Conservation (phyloP, 2,797 vertebrate species). For the Valencia hispanica region DNA sequence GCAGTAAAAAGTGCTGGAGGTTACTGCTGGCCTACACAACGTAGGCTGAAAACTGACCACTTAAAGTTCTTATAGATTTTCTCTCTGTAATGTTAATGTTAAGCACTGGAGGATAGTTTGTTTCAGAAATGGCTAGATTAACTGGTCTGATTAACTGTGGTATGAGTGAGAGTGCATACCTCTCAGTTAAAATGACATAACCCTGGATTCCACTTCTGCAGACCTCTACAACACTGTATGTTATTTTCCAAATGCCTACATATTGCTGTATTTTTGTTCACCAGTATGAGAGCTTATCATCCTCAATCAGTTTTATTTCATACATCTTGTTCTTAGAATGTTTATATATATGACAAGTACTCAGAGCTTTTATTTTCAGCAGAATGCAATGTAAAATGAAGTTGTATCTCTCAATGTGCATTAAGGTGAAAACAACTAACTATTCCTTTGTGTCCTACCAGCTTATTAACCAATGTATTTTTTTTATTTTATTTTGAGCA, state of each 20-base stretch:
- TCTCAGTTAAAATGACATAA: slow-evolving; percentile 19
- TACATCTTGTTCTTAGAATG: slow-evolving; percentile 6
- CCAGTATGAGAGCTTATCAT: slow-evolving; percentile 32
- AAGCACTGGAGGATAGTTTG: not conserved
- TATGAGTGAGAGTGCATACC: not conserved
- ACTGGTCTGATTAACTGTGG: not conserved
- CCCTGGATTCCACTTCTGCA: slow-evolving; percentile 1
- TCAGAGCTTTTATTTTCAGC: not conserved
- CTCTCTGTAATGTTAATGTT: slow-evolving; percentile 6
- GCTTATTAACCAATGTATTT: not conserved
- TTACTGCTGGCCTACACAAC: slow-evolving; percentile 35
- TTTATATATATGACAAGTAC: slow-evolving; percentile 32
- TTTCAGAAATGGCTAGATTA: slow-evolving; percentile 7
- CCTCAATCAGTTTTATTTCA: slow-evolving; percentile 34
- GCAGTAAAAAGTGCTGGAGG: slow-evolving; percentile 36
- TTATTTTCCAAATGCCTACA: not conserved
- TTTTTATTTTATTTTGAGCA: not conserved
- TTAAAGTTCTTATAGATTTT: slow-evolving; percentile 12
- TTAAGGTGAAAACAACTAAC: no score
- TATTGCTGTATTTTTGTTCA: slow-evolving; percentile 30
- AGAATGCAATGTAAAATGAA: not conserved
- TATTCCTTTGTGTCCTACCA: no score
- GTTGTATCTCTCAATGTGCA: no score
- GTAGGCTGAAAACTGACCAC: slow-evolving; percentile 40
- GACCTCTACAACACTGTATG: slow-evolving; percentile 10